Evolutionary conservation across 2,113 vertebrate genomes (phyloP).

Genomic region (Gobius niger): DNA sequence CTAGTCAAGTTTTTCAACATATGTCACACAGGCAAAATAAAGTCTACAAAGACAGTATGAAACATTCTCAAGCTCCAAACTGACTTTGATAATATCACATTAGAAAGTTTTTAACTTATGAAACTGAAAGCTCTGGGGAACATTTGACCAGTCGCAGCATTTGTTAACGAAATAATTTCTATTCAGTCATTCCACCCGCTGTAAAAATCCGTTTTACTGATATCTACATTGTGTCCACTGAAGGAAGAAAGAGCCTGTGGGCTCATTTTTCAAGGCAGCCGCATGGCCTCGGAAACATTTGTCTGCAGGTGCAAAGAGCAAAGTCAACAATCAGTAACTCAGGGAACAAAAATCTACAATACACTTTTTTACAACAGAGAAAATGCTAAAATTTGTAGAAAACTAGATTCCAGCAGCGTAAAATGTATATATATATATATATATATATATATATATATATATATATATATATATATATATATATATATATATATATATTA

Average conservation of each 20-base stretch:
- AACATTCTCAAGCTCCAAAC: too few species aligned
- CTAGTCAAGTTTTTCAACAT: too few species aligned
- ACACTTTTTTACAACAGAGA: background rate
- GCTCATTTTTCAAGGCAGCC: background rate
- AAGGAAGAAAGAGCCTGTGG: background rate
- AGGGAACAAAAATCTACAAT: background rate
- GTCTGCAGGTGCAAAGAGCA: constrained; percentile 4
- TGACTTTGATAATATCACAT: too few species aligned
- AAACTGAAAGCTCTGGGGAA: background rate
- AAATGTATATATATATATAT: too few species aligned
- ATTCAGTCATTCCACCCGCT: background rate
- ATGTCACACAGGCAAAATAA: too few species aligned
- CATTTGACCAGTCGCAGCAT: background rate
- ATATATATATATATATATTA: too few species aligned
- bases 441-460: too few species aligned
- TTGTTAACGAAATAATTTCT: background rate
- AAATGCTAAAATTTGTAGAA: background rate
- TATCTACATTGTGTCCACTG: background rate
- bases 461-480: too few species aligned
- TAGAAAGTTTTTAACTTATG: background rate
- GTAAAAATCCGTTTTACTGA: background rate
- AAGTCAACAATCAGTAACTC: background rate
- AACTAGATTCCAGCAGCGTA: background rate
- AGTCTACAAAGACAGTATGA: too few species aligned
- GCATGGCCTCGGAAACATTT: background rate